These are phyloP conservation scores for Synchiropus splendidus DNA, from an alignment of 2,113 vertebrate species.

Conservation along the genomic window DNA sequence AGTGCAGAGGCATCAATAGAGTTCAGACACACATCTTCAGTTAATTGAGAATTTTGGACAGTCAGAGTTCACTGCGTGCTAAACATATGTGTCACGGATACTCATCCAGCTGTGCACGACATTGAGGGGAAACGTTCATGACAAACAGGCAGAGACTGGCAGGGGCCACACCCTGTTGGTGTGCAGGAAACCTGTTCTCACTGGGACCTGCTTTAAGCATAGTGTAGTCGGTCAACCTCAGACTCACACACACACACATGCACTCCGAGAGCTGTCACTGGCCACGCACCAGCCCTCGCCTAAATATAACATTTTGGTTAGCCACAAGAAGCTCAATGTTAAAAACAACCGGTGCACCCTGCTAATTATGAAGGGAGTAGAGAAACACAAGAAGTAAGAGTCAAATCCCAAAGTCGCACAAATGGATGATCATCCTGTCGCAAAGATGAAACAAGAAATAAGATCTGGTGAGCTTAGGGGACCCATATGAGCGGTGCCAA, in stretches of 20 bases:
- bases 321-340: conserved; percentile 54
- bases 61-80: conserved; percentile 4
- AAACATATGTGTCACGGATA: conserved; percentile 34
- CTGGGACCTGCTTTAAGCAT: conserved; percentile 34
- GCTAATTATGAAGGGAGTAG: conserved; percentile 48
- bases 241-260: conserved; percentile 20
- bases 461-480: too few species aligned
- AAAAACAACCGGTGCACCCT: conserved; percentile 57
- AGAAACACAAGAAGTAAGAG: conserved; percentile 9
- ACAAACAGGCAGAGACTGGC: conserved; percentile 28
- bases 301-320: conserved; percentile 63
- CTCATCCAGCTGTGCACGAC: conserved; percentile 24
- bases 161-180: conserved; percentile 52
- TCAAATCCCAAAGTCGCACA: conserved; percentile 8
- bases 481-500: too few species aligned
- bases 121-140: conserved; percentile 32
- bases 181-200: conserved; percentile 54
- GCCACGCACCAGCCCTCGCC: conserved; percentile 45
- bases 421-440: background rate
- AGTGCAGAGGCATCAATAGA: too few species aligned
- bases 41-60: too few species aligned
- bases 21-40: too few species aligned
- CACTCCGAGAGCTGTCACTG: conserved; percentile 40
- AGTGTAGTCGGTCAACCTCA: conserved; percentile 29
- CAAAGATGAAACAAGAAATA: conserved; percentile 4